Conservation (phyloP, 2,113 vertebrate genomes). For the Poicephalus gulielmi region DNA sequence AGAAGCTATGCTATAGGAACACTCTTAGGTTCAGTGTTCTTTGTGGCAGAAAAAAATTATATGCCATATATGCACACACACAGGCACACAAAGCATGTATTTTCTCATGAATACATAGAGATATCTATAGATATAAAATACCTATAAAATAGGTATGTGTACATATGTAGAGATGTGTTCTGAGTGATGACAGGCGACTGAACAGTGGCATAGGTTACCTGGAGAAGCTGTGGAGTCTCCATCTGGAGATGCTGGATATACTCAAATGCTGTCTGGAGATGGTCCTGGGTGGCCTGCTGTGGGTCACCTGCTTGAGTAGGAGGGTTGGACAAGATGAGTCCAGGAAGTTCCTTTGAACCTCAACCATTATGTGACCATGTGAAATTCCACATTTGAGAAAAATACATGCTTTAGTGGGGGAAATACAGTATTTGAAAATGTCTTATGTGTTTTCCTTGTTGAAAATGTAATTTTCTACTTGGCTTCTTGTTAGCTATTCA, state of each 20-base stretch:
- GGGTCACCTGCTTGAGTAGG: neutral
- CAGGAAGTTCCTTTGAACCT: neutral
- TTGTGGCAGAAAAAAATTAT: neutral
- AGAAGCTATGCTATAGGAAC: neutral
- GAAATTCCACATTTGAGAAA: neutral
- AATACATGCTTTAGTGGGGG: neutral
- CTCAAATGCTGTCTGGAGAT: neutral
- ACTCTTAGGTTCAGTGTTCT: neutral
- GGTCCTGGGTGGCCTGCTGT: neutral
- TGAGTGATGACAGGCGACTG: too few relatives aligned
- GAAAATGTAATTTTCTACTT: neutral
- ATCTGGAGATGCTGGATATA: neutral
- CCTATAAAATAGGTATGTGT: neutral
- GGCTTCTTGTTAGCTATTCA: neutral
- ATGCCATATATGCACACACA: neutral
- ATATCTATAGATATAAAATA: neutral
- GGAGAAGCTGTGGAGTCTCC: neutral
- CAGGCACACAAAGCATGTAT: neutral
- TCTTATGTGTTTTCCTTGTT: neutral
- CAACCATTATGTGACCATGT: neutral
- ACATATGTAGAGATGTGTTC: fast-evolving
- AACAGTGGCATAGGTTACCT: neutral
- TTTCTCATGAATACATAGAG: neutral
- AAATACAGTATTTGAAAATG: neutral
- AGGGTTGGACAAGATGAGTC: neutral